A percentile compares a stretch with the other conserved stretches of the same genome.
Evolutionary conservation across 2,113 vertebrate genomes (phyloP).

Genomic region (Nothocercus nigrocapillus): DNA sequence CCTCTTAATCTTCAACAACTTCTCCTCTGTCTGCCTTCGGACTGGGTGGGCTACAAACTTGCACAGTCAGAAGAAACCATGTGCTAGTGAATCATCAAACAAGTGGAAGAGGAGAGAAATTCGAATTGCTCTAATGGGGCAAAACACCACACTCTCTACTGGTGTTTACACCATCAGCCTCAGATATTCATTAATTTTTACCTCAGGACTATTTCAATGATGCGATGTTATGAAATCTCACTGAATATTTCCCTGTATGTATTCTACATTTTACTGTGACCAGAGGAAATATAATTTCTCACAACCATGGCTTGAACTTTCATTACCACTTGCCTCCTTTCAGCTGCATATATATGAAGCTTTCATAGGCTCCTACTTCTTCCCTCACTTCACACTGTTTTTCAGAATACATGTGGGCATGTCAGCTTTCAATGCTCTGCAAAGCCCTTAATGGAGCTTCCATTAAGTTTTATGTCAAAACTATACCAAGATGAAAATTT

Average conservation of each 20-base stretch:
- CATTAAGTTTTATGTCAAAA: neutral
- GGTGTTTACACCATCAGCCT: neutral
- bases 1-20: neutral
- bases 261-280: neutral
- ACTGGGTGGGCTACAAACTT: neutral
- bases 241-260: neutral
- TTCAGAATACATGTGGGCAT: neutral
- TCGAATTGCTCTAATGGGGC: rapidly evolving
- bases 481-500: neutral
- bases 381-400: neutral
- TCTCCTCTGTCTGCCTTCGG: neutral
- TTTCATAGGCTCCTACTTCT: neutral
- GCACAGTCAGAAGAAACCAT: neutral
- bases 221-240: neutral
- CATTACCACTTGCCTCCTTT: neutral
- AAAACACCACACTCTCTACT: neutral
- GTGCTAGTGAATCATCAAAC: neutral
- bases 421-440: neutral
- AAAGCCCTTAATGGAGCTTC: neutral
- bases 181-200: neutral
- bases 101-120: neutral
- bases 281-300: neutral
- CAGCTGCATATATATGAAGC: neutral
- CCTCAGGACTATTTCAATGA: neutral
- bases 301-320: neutral